phyloP scores from a whole-genome alignment of 2,113 vertebrate genomes.

The Neolamprologus tretocephalus region DNA sequence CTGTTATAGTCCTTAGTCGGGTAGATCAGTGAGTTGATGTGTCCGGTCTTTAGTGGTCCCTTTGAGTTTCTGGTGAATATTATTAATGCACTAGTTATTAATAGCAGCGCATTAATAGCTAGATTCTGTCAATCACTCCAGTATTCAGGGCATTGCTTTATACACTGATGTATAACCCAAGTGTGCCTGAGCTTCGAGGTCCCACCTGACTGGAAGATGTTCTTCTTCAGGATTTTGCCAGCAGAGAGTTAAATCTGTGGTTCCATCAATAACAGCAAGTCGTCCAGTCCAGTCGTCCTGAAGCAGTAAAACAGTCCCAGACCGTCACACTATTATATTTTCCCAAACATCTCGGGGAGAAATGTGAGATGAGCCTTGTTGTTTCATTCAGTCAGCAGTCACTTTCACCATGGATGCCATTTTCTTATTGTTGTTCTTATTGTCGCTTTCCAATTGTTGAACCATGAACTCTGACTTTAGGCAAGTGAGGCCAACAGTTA shows the following conservation, averaged over 20 bases:
- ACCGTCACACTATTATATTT: background rate
- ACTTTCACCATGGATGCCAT: background rate
- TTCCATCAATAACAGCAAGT: background rate
- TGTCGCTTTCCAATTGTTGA: background rate
- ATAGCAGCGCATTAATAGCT: background rate
- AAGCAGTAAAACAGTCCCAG: background rate
- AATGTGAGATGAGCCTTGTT: background rate
- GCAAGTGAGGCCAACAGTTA: fast-evolving
- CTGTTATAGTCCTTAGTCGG: background rate
- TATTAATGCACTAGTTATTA: background rate
- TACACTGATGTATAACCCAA: background rate
- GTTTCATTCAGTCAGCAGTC: background rate
- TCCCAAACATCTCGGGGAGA: fast-evolving
- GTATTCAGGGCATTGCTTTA: background rate
- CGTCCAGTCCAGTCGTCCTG: background rate
- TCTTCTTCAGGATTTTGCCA: background rate
- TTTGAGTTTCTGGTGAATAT: background rate
- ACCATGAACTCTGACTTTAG: background rate
- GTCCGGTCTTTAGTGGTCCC: fast-evolving
- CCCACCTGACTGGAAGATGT: background rate
- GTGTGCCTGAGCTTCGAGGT: fast-evolving
- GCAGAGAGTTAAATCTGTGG: background rate
- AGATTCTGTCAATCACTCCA: background rate
- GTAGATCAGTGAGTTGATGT: background rate
- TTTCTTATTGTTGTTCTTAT: background rate